Conservation (phyloP, 2,797 vertebrate genomes). For the Sparidentex hasta region DNA sequence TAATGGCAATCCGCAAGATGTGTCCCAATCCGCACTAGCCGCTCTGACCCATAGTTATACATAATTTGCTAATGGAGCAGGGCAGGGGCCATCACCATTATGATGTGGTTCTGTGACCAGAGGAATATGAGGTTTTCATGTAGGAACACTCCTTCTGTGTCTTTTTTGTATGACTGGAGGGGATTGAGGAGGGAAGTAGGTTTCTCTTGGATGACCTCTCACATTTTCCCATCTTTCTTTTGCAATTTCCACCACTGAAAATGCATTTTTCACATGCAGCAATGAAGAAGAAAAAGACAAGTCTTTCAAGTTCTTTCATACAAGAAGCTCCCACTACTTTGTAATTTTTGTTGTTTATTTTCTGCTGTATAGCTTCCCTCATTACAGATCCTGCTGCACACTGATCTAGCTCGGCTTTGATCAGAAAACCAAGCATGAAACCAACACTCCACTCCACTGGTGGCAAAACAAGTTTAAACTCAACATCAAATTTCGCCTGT, state of each 20-base stretch:
- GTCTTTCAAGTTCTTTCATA: neutral
- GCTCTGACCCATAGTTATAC: conserved; percentile 35
- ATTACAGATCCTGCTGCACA: neutral
- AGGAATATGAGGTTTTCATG: conserved; percentile 24
- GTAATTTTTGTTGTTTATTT: conserved; percentile 5
- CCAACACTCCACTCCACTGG: neutral
- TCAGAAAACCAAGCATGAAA: neutral
- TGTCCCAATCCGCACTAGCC: conserved; percentile 32
- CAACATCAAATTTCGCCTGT: neutral
- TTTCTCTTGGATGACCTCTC: conserved; percentile 18
- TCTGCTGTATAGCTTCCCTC: neutral
- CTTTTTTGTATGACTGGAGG: neutral
- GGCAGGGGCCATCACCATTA: conserved; percentile 36
- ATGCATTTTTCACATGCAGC: neutral
- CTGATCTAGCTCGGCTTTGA: neutral
- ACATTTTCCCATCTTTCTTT: neutral
- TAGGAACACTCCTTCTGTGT: neutral
- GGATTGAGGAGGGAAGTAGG: neutral
- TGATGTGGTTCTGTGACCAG: conserved; percentile 41
- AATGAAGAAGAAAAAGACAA: neutral
- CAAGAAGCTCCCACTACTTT: neutral
- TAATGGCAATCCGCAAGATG: conserved; percentile 37
- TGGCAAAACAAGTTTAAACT: neutral
- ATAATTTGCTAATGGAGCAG: conserved; percentile 50
- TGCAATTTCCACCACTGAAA: conserved; percentile 6